phyloP scores from a whole-genome alignment of 2,888 invertebrate genomes.

The Fragum fragum region DNA sequence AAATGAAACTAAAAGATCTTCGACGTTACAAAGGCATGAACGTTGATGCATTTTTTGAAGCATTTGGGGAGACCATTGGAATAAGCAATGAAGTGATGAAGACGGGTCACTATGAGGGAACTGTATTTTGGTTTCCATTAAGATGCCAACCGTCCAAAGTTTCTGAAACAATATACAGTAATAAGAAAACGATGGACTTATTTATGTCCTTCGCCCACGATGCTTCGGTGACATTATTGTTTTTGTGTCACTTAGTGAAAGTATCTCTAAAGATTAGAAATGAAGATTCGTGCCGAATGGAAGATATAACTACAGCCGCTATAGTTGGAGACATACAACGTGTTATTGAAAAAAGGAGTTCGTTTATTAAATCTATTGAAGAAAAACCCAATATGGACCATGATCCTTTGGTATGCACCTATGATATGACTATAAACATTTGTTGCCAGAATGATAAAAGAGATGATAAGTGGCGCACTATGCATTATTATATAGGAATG shows the following conservation, averaged over 20 bases:
- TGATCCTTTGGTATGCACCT: not conserved
- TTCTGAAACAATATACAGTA: slow-evolving; percentile 73
- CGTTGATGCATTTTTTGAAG: slow-evolving; percentile 56
- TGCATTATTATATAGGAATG: slow-evolving; percentile 37
- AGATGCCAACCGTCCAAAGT: slow-evolving; percentile 76
- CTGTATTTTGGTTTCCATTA: slow-evolving; percentile 83
- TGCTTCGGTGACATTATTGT: slow-evolving; percentile 78
- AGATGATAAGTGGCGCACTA: slow-evolving; percentile 32
- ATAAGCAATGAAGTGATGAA: slow-evolving; percentile 55
- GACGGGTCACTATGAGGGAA: slow-evolving; percentile 71
- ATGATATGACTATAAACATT: not conserved
- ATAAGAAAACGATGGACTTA: slow-evolving; percentile 72
- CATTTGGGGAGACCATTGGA: slow-evolving; percentile 74
- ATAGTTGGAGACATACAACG: not conserved
- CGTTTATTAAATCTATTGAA: not conserved
- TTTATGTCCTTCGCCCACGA: slow-evolving; percentile 77
- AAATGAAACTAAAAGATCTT: slow-evolving; percentile 48
- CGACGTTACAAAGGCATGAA: slow-evolving; percentile 56
- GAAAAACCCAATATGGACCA: not conserved
- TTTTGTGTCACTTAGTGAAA: slow-evolving; percentile 78
- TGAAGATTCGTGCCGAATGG: not conserved
- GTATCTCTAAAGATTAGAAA: slow-evolving; percentile 69
- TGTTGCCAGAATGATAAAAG: not conserved
- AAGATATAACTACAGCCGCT: not conserved
- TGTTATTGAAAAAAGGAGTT: not conserved